phyloP scores from a whole-genome alignment of 2,888 invertebrate species.

The Lissonota sp. region DNA sequence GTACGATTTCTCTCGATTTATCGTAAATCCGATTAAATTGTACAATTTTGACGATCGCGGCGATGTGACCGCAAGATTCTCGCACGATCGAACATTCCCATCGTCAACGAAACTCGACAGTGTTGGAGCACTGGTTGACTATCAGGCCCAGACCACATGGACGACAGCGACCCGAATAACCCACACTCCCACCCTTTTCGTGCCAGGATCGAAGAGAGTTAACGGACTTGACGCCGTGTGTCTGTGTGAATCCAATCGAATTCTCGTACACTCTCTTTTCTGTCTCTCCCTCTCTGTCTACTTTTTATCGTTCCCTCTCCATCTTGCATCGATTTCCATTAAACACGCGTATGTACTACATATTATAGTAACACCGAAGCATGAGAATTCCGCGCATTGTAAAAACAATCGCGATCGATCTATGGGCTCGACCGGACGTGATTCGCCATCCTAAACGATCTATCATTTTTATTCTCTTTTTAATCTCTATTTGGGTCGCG shows the following conservation, averaged over 20 bases:
- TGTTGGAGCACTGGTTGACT: slow-evolving; percentile 39
- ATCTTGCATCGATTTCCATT: slow-evolving; percentile 43
- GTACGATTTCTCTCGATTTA: slow-evolving; percentile 12
- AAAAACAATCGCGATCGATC: slow-evolving; percentile 36
- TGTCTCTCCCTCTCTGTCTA: slow-evolving; percentile 8
- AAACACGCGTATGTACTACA: slow-evolving; percentile 37
- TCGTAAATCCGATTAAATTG: slow-evolving; percentile 27
- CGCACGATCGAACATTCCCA: slow-evolving; percentile 44
- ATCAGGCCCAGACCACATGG: slow-evolving; percentile 61
- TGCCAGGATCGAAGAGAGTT: slow-evolving; percentile 64
- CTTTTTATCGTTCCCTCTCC: slow-evolving; percentile 7
- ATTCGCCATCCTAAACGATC: slow-evolving; percentile 31
- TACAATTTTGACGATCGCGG: background rate
- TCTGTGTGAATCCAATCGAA: slow-evolving; percentile 54
- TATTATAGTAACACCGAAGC: slow-evolving; percentile 4
- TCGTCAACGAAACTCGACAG: slow-evolving; percentile 29
- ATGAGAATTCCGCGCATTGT: slow-evolving; percentile 40
- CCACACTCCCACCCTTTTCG: slow-evolving; percentile 67
- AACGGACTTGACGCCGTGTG: slow-evolving; percentile 49
- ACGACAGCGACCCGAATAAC: slow-evolving; percentile 62
- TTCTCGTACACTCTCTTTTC: slow-evolving; percentile 4
- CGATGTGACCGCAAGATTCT: slow-evolving; percentile 40
- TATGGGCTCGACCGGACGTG: slow-evolving; percentile 31
- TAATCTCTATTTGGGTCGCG: background rate
- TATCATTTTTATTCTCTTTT: slow-evolving; percentile 13